These are phyloP conservation scores for Mastigias papua DNA, from an alignment of 30 jellyfish, hydroid and myxozoan species.

Conservation along the genomic window DNA sequence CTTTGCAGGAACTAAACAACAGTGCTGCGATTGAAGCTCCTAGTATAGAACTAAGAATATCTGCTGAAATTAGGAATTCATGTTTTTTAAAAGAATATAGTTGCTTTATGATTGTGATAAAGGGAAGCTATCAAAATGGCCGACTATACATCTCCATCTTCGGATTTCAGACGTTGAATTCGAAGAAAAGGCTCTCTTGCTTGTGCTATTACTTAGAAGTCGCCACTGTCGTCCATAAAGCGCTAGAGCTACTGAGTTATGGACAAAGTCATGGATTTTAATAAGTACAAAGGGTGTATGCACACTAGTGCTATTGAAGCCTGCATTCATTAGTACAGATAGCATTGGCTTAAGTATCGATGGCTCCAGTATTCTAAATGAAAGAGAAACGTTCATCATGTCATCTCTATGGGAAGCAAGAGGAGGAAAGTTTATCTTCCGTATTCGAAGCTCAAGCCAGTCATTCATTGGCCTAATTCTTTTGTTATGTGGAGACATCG, in stretches of 20 bases:
- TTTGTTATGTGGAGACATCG: constrained; percentile 43
- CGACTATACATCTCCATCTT: not conserved
- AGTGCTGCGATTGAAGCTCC: no score
- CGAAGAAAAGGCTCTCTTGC: not conserved
- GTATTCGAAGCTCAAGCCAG: constrained; percentile 22
- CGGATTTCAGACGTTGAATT: not conserved
- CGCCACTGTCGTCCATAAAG: no score
- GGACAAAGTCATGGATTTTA: no score
- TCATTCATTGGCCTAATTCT: constrained; percentile 29
- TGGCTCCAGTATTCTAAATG: not conserved
- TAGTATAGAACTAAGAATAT: no score
- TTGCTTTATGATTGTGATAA: not conserved
- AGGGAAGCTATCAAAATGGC: not conserved
- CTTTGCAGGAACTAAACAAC: no score
- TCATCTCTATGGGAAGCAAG: constrained; percentile 48
- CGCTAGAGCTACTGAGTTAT: no score
- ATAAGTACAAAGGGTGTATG: no score
- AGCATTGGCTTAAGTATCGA: not conserved
- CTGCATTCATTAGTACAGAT: constrained; percentile 13
- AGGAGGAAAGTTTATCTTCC: constrained; percentile 31
- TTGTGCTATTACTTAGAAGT: not conserved
- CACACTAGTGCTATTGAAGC: no score
- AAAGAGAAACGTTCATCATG: constrained; percentile 20
- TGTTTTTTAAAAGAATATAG: not conserved
- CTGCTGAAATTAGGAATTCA: not conserved